Base-by-base conservation (phyloP, 2,888 invertebrate species). In the Pyrgus malvae region DNA sequence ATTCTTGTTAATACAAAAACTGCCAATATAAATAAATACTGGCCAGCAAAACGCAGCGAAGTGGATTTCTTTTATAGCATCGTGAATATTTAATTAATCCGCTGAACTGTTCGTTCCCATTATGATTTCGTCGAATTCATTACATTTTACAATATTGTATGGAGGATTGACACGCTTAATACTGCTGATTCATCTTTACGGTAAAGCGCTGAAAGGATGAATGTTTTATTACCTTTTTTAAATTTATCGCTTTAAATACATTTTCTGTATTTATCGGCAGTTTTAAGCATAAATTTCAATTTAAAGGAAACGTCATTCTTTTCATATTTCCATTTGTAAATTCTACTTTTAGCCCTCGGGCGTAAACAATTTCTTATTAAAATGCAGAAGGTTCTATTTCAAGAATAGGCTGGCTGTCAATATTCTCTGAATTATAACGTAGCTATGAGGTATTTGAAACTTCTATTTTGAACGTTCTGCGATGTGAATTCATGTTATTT, bases 61-160 rank as follows among this genome's bases (percentile, higher is more conserved):
- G 0, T 16, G 48, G n/a, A 33, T 37, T 48, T 17, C 48, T 29
- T 48, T 48, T 48, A 48, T 48, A 19, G 29, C 38, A 27, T 11
- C 38, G 27, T 48, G 38, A 48, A 48, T 48, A 48, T 48, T 48
- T 38, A 48, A 48, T 48, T 29, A 49, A 49, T 49, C 40, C 40
- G 29, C 7, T 14, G 31, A 31, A 49, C 12, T 29, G 38, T 21
- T 29, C 29, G 8, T 17, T 9, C n/a, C 38, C 38, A 29, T 37
- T 48, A 25, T 38, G 38, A 38, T 29, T 29, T 48, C 48, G 29
- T 19, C 27, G 27, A 38, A 48, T 38, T 38, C 38, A 38, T 29
- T 29, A 48, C 29, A 21, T 31, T 49, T 19, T 27, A 48, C 38
- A 40, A 49, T 40, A 49, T 31, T 21, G 40, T 17, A 40, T 40